phyloP scores from a whole-genome alignment of 2,888 invertebrate species.

The Sisyra terminalis region DNA sequence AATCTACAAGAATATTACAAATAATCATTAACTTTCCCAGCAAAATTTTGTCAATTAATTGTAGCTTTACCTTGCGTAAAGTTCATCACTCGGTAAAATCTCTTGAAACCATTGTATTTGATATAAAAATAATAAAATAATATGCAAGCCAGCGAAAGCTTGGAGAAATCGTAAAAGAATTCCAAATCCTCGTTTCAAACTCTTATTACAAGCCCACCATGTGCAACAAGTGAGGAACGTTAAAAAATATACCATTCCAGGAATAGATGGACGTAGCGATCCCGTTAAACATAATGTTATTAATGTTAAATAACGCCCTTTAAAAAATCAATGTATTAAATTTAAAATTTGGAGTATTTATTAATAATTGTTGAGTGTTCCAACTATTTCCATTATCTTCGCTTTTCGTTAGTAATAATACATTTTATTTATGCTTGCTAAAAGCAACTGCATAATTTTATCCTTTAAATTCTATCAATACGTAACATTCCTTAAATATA shows the following conservation, averaged over 20 bases:
- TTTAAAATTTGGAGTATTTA: too few species aligned
- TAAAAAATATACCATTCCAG: conserved; percentile 73
- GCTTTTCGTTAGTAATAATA: too few species aligned
- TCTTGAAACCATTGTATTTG: conserved; percentile 73
- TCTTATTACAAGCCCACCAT: conserved; percentile 70
- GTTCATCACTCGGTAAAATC: conserved; percentile 44
- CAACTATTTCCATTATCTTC: too few species aligned
- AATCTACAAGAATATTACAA: conserved; percentile 38
- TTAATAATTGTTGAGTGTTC: too few species aligned
- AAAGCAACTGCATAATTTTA: too few species aligned
- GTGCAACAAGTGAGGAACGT: conserved; percentile 72
- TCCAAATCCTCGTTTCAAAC: conserved; percentile 62
- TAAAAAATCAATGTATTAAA: conserved; percentile 16
- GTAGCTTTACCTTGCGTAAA: conserved; percentile 50
- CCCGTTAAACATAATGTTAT: conserved; percentile 53
- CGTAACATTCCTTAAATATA: too few species aligned
- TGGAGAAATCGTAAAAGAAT: conserved; percentile 50
- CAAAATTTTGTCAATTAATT: not conserved
- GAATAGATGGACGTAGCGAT: conserved; percentile 65
- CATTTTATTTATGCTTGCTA: too few species aligned
- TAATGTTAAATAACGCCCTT: conserved; percentile 49
- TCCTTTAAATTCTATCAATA: too few species aligned
- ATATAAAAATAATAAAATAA: conserved; percentile 56
- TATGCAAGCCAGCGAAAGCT: conserved; percentile 61
- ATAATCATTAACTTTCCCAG: not conserved